Evolutionary conservation across 1,140 invertebrate species (phyloP), one percentile per base, ranked within the genome.

Genomic region (Diachasmimorpha longicaudata): DNA sequence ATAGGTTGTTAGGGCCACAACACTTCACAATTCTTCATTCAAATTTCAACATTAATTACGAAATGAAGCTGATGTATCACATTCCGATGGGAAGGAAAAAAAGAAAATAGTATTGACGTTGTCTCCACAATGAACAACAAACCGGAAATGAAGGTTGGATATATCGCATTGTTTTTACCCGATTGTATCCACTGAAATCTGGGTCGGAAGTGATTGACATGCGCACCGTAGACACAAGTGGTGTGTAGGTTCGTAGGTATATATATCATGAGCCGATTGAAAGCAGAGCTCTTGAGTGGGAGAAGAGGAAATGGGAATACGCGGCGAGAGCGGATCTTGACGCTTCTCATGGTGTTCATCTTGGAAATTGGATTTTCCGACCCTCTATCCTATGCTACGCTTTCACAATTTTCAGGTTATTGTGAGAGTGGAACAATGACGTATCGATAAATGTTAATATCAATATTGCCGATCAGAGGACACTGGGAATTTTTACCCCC

Each of bases 291-390:
- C 58, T 63, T 63, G 19, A 68, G 36, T 68, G 66, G 31, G 16
- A 39, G 31, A 31, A n/a, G 75, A 48, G 52, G 42, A 46, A 42
- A 52, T 31, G 44, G 63, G 36, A 25, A 48, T 23, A 68, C 63
- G 63, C 55, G 42, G 31, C 36, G 66, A 68, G 36, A 63, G 46
- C 66, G 23, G 55, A 74, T 75, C 77, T 74, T 78, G 74, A 78
- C 72, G 69, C 68, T 74, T 78, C 77, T 74, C 77, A 16, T 16
- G 72, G 69, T 67, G 72, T 68, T 74, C 77, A 78, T 78, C 69
- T 78, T 67, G 70, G 69, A 78, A 78, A 78, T 78, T 78, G 77
- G 77, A 78, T 78, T 78, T 75, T 39, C 63, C 11, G 67, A 74
- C 48, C 58, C 66, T 68, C 55, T 74, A 68, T 25, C 21, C n/a